Percentiles rank a stretch among this genome's conserved stretches.
Conservation (phyloP, 1,140 invertebrate genomes). For the Epicauta chinensis region DNA sequence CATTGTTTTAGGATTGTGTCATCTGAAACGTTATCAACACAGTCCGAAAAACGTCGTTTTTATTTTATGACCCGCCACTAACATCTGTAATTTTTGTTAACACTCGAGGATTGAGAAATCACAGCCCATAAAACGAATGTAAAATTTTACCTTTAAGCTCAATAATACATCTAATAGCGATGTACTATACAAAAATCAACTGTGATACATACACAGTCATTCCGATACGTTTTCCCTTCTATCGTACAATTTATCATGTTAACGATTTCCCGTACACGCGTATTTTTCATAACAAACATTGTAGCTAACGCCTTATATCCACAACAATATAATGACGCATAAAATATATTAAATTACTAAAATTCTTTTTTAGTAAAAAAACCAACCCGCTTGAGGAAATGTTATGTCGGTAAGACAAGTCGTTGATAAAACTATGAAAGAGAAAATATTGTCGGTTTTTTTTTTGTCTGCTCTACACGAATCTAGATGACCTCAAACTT, state of each 20-base stretch:
- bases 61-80: constrained; percentile 16
- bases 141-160: constrained; percentile 19
- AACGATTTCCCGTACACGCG: constrained; percentile 24
- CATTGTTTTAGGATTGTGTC: constrained; percentile 16
- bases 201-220: constrained; percentile 21
- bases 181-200: constrained; percentile 8
- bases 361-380: constrained; percentile 7
- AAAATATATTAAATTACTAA: too few species aligned
- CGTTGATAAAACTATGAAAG: background rate
- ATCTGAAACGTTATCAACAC: constrained; percentile 3
- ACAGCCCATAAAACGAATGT: constrained; percentile 21
- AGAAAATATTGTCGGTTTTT: background rate
- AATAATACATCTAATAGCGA: constrained; percentile 4
- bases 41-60: constrained; percentile 11
- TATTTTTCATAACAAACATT: constrained; percentile 21
- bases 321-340: too few species aligned
- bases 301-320: background rate
- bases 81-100: constrained; percentile 21
- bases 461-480: constrained; percentile 6
- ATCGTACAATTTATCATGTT: constrained; percentile 19
- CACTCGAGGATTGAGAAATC: constrained; percentile 21
- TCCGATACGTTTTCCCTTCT: constrained; percentile 17
- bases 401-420: background rate
- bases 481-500: constrained; percentile 26
- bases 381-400: background rate